These are phyloP conservation scores for Drosophila fungiperda DNA, from an alignment of 2,888 invertebrate species.

Conservation along the genomic window DNA sequence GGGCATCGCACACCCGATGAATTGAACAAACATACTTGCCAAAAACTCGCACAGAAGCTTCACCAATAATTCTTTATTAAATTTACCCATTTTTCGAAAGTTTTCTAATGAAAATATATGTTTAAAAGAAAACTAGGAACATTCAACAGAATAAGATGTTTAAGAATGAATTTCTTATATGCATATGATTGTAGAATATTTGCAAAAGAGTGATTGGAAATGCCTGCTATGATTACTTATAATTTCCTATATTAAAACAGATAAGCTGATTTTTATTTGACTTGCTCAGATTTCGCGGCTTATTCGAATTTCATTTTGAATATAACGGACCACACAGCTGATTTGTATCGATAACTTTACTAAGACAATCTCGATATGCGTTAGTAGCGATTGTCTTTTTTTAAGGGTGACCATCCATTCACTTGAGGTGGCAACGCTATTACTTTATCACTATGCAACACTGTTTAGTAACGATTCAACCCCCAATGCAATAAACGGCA, in stretches of 20 bases:
- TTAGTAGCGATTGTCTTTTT: not conserved
- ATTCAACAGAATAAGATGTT: not conserved
- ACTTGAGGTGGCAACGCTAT: conserved; percentile 29
- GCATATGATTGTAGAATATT: not conserved
- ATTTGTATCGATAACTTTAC: not conserved
- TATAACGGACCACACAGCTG: not conserved
- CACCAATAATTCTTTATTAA: conserved; percentile 5
- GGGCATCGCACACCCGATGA: conserved; percentile 24
- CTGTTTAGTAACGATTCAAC: conserved; percentile 33
- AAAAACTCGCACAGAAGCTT: conserved; percentile 36
- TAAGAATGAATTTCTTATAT: not conserved
- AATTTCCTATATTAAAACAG: not conserved
- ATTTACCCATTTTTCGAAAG: conserved; percentile 26
- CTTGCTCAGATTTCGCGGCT: not conserved
- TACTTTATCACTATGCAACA: conserved; percentile 10
- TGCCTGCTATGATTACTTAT: conserved; percentile 6
- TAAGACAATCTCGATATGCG: not conserved
- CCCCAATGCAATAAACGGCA: conserved; percentile 22
- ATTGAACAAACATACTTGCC: conserved; percentile 24
- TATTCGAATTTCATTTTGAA: not conserved
- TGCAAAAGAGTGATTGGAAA: not conserved
- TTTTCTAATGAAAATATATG: not conserved
- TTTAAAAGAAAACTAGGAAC: not conserved
- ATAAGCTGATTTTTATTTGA: not conserved
- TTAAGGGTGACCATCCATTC: conserved; percentile 32